These are phyloP conservation scores for Sinocyclocheilus maitianheensis DNA, from an alignment of 2,113 vertebrate genomes.

Conservation along the genomic window DNA sequence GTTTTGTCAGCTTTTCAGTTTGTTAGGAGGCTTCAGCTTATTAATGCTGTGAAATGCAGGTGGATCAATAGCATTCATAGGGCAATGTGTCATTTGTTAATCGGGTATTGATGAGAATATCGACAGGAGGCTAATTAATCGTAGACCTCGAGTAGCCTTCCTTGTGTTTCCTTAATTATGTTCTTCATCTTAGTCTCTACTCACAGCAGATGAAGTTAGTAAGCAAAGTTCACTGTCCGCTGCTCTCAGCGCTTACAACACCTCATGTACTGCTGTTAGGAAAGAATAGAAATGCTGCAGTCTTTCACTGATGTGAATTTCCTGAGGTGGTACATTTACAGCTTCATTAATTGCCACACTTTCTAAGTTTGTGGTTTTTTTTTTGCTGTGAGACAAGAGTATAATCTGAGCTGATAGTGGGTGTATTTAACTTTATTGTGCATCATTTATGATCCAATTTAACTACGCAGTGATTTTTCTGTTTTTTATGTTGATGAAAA, in stretches of 20 bases:
- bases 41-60: constrained; percentile 89
- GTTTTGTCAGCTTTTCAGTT: constrained; percentile 84
- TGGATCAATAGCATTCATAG: constrained; percentile 98
- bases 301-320: constrained; percentile 1
- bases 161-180: constrained; percentile 99
- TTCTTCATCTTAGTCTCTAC: constrained; percentile 93
- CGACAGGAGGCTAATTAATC: constrained; percentile 99
- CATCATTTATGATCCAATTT: constrained; percentile 18
- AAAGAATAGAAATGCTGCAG: neutral
- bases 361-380: neutral
- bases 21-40: constrained; percentile 92
- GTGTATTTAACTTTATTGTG: constrained; percentile 1
- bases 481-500: constrained; percentile 28
- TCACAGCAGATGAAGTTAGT: constrained; percentile 77
- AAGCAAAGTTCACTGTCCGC: constrained; percentile 78
- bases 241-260: constrained; percentile 6
- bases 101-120: constrained; percentile 99
- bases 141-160: constrained; percentile 85
- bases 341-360: constrained; percentile 2
- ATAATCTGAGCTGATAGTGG: constrained; percentile 7
- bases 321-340: constrained; percentile 17
- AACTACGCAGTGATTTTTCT: neutral
- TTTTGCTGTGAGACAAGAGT: constrained; percentile 6
- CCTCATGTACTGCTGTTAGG: neutral
- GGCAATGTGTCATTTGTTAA: constrained; percentile 99